Evolutionary conservation across 1,140 invertebrate species (phyloP).

Genomic region (Tribolium madens): DNA sequence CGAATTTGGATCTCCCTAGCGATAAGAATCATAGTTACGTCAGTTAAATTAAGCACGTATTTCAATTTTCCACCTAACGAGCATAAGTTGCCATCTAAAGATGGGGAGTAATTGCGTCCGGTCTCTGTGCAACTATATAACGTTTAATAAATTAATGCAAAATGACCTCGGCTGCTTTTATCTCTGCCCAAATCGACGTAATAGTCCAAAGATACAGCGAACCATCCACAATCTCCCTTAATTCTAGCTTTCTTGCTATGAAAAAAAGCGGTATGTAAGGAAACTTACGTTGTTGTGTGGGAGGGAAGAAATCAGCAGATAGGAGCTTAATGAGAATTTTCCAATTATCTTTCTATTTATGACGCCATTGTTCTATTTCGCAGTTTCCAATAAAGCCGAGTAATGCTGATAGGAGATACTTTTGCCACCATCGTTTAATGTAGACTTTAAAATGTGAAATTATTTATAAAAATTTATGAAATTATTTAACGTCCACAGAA

Average conservation of each 20-base stretch:
- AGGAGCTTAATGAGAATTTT: slow-evolving; percentile 30
- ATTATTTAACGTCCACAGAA: slow-evolving; percentile 11
- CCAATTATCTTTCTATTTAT: slow-evolving; percentile 23
- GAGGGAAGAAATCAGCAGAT: slow-evolving; percentile 16
- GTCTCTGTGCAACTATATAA: slow-evolving; percentile 37
- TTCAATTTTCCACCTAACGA: slow-evolving; percentile 41
- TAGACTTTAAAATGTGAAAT: background rate
- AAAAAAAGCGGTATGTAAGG: slow-evolving; percentile 27
- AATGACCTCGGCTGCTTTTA: slow-evolving; percentile 38
- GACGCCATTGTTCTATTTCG: slow-evolving; percentile 7
- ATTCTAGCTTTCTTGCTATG: slow-evolving; percentile 38
- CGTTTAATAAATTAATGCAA: slow-evolving; percentile 44
- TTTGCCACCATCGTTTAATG: background rate
- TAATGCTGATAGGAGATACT: background rate
- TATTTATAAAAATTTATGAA: slow-evolving; percentile 38
- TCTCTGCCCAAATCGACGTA: slow-evolving; percentile 35
- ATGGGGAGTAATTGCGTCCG: slow-evolving; percentile 39
- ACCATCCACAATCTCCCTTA: slow-evolving; percentile 32
- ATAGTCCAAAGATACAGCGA: slow-evolving; percentile 31
- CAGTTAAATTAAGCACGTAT: slow-evolving; percentile 40
- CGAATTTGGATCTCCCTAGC: background rate
- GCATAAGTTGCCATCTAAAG: slow-evolving; percentile 40
- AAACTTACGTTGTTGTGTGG: background rate
- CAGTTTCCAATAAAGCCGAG: background rate
- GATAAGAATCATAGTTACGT: slow-evolving; percentile 18